Conservation (phyloP, 2,797 vertebrate genomes). For the Pseudotriccus pelzelni region DNA sequence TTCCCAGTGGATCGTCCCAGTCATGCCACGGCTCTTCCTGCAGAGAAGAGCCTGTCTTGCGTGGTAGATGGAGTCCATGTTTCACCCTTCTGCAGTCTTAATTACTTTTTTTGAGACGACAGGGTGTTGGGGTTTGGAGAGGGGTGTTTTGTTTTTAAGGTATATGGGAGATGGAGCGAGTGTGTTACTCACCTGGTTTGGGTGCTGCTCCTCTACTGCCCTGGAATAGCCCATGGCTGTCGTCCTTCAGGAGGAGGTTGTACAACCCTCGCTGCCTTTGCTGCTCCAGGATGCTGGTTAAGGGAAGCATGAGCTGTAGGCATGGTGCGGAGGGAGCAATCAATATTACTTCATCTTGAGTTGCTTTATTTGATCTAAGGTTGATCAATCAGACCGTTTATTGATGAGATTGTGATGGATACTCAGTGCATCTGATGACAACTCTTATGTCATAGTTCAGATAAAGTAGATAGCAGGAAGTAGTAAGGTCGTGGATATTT, state of each 20-base stretch:
- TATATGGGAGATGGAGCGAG: background rate
- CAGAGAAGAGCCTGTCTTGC: background rate
- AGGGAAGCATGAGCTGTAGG: background rate
- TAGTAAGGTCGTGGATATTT: background rate
- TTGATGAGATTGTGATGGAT: background rate
- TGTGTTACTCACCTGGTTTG: background rate
- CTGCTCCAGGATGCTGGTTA: background rate
- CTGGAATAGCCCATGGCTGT: accelerated
- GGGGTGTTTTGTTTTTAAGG: background rate
- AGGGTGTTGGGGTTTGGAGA: background rate
- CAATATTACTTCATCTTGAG: background rate
- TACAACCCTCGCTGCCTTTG: background rate
- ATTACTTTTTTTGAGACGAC: background rate
- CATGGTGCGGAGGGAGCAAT: background rate
- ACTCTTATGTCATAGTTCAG: background rate
- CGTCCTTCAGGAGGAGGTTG: background rate
- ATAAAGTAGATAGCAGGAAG: background rate
- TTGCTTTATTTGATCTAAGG: background rate
- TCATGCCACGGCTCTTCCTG: background rate
- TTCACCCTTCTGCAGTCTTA: background rate
- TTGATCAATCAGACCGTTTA: background rate
- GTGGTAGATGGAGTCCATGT: background rate
- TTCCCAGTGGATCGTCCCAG: background rate
- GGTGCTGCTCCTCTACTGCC: background rate
- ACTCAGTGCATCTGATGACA: background rate